Percentiles rank a stretch among this genome's conserved stretches.
phyloP scores from a whole-genome alignment of 2,113 vertebrate species.

The Bombycilla garrulus region DNA sequence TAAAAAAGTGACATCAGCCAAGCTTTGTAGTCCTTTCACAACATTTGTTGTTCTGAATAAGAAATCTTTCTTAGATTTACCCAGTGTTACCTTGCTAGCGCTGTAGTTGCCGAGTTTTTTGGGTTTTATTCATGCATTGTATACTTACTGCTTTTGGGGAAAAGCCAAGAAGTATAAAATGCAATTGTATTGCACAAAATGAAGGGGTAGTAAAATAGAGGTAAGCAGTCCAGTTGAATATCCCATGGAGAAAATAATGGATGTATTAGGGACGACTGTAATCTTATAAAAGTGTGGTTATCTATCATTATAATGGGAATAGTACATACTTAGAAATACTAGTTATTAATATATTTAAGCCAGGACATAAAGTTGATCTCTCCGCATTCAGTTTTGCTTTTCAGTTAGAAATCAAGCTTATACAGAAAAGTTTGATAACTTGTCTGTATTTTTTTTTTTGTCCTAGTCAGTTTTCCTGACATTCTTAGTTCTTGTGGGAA shows the following conservation, averaged over 20 bases:
- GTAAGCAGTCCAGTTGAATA: not conserved
- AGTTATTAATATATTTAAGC: not conserved
- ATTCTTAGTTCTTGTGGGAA: not conserved
- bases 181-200: not conserved
- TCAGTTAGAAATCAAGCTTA: not conserved
- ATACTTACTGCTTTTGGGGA: not conserved
- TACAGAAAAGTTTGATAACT: not conserved
- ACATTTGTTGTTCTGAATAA: not conserved
- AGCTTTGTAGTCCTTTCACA: not conserved
- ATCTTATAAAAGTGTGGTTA: not conserved
- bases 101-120: not conserved
- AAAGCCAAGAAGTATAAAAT: not conserved
- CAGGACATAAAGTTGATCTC: not conserved
- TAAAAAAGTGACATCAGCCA: not conserved
- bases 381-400: not conserved
- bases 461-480: not conserved
- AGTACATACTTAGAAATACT: not conserved
- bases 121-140: not conserved
- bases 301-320: not conserved
- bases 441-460: not conserved
- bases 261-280: not conserved
- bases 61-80: conserved; percentile 16
- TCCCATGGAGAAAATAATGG: not conserved
- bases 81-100: not conserved
- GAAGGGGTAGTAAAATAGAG: not conserved